Base-by-base conservation (phyloP, 2,888 invertebrate species). In the Nymphalis c-album region DNA sequence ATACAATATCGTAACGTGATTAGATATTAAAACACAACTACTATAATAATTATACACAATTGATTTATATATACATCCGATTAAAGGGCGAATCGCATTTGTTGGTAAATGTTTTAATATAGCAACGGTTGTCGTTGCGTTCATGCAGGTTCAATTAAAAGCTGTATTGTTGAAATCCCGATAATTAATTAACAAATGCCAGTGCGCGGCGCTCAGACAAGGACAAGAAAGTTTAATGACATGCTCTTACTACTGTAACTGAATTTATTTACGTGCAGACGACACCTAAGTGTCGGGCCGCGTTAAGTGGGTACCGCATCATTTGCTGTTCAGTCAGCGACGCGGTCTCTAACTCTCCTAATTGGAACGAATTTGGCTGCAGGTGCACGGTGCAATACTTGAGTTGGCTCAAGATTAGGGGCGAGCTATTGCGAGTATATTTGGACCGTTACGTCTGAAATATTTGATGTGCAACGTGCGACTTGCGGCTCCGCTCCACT, bases 301-400 rank as follows among this genome's bases (percentile, higher is more conserved):
- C 82, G 82, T 84, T 87, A 87, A 91, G 88, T 88, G 90, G 86
- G 86, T 84, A 89, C 91, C 90, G 89, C 90, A 91, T 90, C 91
- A 91, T 92, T 92, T 90, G 88, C 89, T 86, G 89, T 88, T 90
- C 90, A 89, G 89, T 87, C 87, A 84, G 86, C 86, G 83, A 82
- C 85, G 88, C 87, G 86, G 86, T 85, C 90, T 89, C 87, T 89
- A 89, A 90, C 91, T 90, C 87, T 85, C 85, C 89, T 92, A 92
- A 92, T 91, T 92, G 91, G 91, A 91, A 88, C 87, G 84, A 91
- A 90, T 91, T 92, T 91, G 92, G 91, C 91, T 92, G 86, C 91
- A 92, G 91, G 91, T 92, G 91, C 90, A 88, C 86, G 92, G 90
- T 92, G 91, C 90, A 88, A 87, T 84, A 88, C 91, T 91, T 83